Base-by-base conservation (phyloP, 2,888 invertebrate species). In the Caenorhabditis sp. region DNA sequence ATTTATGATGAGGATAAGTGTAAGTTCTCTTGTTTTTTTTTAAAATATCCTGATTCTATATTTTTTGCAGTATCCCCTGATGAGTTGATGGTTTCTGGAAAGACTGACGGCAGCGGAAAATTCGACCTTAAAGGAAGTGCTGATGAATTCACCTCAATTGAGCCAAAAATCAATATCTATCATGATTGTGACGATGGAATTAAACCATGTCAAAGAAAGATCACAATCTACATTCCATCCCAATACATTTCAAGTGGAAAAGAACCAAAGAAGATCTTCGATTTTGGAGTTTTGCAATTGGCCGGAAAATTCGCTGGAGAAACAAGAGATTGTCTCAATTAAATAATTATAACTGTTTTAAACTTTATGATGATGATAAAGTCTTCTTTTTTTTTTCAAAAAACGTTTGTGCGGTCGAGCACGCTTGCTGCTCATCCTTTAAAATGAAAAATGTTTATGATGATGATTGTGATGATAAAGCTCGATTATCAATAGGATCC, bases 161-260 rank as follows among this genome's bases (percentile, higher is more conserved):
- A 79, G 63, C 79, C 79, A 10, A 79, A 79, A 61, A 68, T 75
- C 68, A 75, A 75, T 38, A 68, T 75, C 60, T 75, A 75, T 36
- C 75, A 75, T 49, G 75, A 75, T 25, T 75, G 75, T 52, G 70
- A 75, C 36, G 75, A 75, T 49, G 75, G 75, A 65, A 75, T 75
- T 49, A 75, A 75, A 73, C 84, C 84, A 1, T 84, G 84, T 63
- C 83, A 84, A 62, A 57, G 83, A 57, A 84, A 84, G 63, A 79
- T 84, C 77, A 83, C 82, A 20, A 80, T 84, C 60, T 79, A 80
- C 62, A 83, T 84, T 64, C 81, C 80, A 17, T 69, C 77, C 66
- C 71, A 76, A 49, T 84, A 84, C 80, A 82, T 84, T 64, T 65
- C 78, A 14, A 61, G 54, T 21, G 83, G 83, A 59, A 72, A 74